Evolutionary conservation across 1,140 invertebrate genomes (phyloP).

Genomic region (Adelges cooleyi): DNA sequence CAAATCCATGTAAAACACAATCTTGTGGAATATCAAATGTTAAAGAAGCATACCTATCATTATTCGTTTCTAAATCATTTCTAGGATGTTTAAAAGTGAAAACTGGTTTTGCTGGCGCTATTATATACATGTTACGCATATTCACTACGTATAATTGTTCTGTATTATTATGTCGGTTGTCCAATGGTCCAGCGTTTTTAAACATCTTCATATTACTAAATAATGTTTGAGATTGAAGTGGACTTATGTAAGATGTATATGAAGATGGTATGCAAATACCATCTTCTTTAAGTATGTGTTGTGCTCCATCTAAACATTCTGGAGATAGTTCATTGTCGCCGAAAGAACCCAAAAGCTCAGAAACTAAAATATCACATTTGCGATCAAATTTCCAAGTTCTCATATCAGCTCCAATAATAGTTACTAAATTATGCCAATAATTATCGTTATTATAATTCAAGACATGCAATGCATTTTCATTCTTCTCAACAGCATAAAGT

Average conservation of each 20-base stretch:
- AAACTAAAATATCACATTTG: constrained; percentile 90
- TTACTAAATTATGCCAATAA: constrained; percentile 59
- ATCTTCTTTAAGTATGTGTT: constrained; percentile 73
- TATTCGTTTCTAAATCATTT: constrained; percentile 45
- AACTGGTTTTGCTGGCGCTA: constrained; percentile 62
- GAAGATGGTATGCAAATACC: constrained; percentile 84
- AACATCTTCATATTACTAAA: constrained; percentile 52
- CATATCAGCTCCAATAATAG: constrained; percentile 83
- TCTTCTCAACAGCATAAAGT: constrained; percentile 94
- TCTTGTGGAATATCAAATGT: constrained; percentile 60
- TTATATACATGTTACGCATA: constrained; percentile 77
- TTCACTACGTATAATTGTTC: constrained; percentile 89
- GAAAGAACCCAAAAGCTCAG: constrained; percentile 95
- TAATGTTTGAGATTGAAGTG: constrained; percentile 67
- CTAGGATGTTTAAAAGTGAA: constrained; percentile 89
- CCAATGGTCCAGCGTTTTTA: neutral
- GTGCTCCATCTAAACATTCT: constrained; percentile 93
- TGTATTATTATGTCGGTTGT: constrained; percentile 43
- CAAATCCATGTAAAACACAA: constrained; percentile 80
- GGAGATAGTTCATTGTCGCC: constrained; percentile 98
- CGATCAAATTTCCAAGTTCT: constrained; percentile 65
- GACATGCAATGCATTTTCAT: constrained; percentile 65
- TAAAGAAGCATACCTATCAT: constrained; percentile 59
- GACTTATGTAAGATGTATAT: constrained; percentile 85
- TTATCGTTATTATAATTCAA: constrained; percentile 16